Base-by-base conservation (phyloP, 2,888 invertebrate species). In the Coecobrya sp. region DNA sequence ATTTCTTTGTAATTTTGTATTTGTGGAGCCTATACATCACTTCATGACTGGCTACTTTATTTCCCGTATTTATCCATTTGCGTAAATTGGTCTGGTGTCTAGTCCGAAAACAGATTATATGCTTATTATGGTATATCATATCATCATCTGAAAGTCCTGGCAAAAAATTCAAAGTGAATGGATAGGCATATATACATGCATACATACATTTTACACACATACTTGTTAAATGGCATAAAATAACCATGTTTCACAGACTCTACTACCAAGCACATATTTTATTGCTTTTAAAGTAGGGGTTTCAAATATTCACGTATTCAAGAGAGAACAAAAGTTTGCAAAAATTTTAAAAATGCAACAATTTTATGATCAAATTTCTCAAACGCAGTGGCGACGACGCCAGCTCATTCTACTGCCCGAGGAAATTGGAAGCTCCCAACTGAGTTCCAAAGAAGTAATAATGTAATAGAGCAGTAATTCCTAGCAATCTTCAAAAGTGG, bases 11-110 rank as follows among this genome's bases (percentile, higher is more conserved):
- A 91, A 91, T 86, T 91, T 90, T 82, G 30, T 86, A 65, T 52
- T 68, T 65, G 52, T 81, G 91, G 91, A 86, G 91, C 91, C 91
- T 86, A 19, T 49, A 84, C 89, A 52, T 49, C 68, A 84, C 89
- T 62, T 91, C 79, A 91, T 55, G 91, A 36, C 73, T 85, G 86
- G 91, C 89, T 84, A 73, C 84, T 76, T 16, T 42, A 59, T 76
- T 89, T 89, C 89, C 89, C 89, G 89, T 88, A 68, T 86, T 87
- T 85, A 90, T 90, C 84, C 73, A 55, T 90, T 76, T 90, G 76
- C 62, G 81, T 89, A 59, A 76, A 87, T 87, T 87, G 76, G 87
- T 87, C 87, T 87, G 76, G 59, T 76, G 87, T 87, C 87, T 87
- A 87, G 87, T 76, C 76, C 76, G 59, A 87, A 85, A 85, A 85